Evolutionary conservation across 2,113 vertebrate genomes (phyloP).

Genomic region (Labeo catla): DNA sequence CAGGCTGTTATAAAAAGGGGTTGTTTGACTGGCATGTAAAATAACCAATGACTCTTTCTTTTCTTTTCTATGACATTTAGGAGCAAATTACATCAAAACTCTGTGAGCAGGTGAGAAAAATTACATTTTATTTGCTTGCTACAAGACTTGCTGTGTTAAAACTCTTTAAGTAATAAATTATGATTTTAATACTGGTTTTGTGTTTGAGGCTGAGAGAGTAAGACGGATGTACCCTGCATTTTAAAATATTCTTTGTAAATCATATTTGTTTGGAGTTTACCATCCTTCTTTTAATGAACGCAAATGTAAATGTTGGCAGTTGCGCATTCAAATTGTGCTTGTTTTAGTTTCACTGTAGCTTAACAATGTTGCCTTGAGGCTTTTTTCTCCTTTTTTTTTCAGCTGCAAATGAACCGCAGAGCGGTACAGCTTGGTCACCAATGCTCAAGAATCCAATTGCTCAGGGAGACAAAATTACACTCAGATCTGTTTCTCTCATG

Average conservation of each 20-base stretch:
- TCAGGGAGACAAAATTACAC: conserved; percentile 17
- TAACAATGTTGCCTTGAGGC: neutral
- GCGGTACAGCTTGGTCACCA: neutral
- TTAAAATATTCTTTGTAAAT: neutral
- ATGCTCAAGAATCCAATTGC: neutral
- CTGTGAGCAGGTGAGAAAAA: neutral
- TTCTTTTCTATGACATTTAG: neutral
- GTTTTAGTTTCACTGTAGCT: neutral
- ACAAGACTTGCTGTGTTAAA: neutral
- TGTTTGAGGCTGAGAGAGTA: neutral
- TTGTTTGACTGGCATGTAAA: neutral
- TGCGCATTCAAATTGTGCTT: neutral
- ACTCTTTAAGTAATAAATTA: neutral
- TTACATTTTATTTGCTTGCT: neutral
- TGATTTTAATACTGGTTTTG: neutral
- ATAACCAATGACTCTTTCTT: neutral
- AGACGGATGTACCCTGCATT: neutral
- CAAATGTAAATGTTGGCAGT: neutral
- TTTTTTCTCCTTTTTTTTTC: neutral
- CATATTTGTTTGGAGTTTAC: neutral
- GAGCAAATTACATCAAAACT: neutral
- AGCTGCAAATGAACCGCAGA: conserved; percentile 13
- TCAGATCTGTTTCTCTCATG: conserved; percentile 10
- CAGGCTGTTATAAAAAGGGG: neutral
- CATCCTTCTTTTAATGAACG: neutral